Base-by-base conservation (phyloP, 2,888 invertebrate genomes). In the Caenorhabditis becei region DNA sequence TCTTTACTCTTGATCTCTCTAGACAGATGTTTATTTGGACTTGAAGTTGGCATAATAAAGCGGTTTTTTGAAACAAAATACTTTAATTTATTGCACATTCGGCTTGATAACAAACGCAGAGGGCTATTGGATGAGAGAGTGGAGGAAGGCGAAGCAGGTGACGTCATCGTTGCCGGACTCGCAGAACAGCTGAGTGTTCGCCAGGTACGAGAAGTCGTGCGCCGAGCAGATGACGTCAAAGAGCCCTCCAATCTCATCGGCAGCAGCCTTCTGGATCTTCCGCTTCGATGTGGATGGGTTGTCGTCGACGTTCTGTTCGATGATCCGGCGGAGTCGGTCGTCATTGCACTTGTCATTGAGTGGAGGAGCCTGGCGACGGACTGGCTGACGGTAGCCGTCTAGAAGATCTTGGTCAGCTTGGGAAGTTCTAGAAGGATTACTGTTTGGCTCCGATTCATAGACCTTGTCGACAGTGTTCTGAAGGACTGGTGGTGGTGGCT, bases 61-160 rank as follows among this genome's bases (percentile, higher is more conserved):
- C 51, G 26, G 20, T 58, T 28, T 10, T 35, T 35, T 23, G 41
- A 58, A 32, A 7, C 4, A 32, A 23, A 18, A 59, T 18, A 32
- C 44, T 51, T 61, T 14, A 44, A 58, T 70, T 69, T 70, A 71
- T 78, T 71, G 78, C 69, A 69, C 69, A 62, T 20, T 41, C 8
- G 41, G 16, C 41, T 41, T 47, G 14, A 62, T 5, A 62, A 67
- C 41, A 35, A 51, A 44, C 61, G 53, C 16, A 44, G 44, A 26
- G 47, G 23, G 58, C 77, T 80, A 87, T 58, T 84, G 85, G 28
- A 86, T 83, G 26, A 87, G 74, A 20, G 87, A 86, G 65, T 88
- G 88, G 20, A 88, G 85, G 83, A 88, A 88, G 18, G 88, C 88
- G 69, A 88, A 88, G 66, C 88, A 88, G 1, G 87, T 87, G 54